These are phyloP conservation scores for Spea multiplicata DNA, from an alignment of 2,113 vertebrate species.

Conservation along the genomic window DNA sequence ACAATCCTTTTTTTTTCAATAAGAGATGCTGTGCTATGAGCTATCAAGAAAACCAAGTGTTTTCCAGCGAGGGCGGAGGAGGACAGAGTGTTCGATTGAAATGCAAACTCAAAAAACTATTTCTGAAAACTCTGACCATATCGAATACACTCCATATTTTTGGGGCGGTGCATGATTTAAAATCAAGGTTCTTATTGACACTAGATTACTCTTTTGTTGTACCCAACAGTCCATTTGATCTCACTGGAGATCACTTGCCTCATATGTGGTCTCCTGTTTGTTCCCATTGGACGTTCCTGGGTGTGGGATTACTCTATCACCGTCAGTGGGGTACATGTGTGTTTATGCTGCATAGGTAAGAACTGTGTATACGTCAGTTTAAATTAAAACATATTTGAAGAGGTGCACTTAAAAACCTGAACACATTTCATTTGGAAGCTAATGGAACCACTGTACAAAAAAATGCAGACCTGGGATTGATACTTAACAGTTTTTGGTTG, in stretches of 20 bases:
- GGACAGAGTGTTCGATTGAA: neutral
- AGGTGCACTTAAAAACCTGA: neutral
- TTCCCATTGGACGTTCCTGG: constrained; percentile 75
- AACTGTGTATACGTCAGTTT: neutral
- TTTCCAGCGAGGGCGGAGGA: too few species aligned
- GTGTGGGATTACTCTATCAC: constrained; percentile 84
- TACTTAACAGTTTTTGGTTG: too few species aligned
- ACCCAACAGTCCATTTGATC: constrained; percentile 64
- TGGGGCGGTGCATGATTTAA: neutral
- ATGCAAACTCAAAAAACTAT: neutral
- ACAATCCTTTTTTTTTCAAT: too few species aligned
- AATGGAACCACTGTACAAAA: too few species aligned
- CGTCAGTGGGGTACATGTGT: constrained; percentile 73
- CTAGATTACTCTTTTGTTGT: neutral
- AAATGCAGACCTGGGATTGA: too few species aligned
- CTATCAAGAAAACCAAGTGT: too few species aligned
- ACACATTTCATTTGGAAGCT: neutral
- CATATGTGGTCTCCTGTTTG: constrained; percentile 75
- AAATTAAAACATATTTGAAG: neutral
- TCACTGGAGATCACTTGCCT: constrained; percentile 80
- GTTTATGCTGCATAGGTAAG: constrained; percentile 73
- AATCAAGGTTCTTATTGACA: neutral
- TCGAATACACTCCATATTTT: too few species aligned
- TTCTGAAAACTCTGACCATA: neutral
- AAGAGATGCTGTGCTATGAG: too few species aligned